Base-by-base conservation (phyloP, 1,140 invertebrate genomes). In the Sarcophaga peregrina region DNA sequence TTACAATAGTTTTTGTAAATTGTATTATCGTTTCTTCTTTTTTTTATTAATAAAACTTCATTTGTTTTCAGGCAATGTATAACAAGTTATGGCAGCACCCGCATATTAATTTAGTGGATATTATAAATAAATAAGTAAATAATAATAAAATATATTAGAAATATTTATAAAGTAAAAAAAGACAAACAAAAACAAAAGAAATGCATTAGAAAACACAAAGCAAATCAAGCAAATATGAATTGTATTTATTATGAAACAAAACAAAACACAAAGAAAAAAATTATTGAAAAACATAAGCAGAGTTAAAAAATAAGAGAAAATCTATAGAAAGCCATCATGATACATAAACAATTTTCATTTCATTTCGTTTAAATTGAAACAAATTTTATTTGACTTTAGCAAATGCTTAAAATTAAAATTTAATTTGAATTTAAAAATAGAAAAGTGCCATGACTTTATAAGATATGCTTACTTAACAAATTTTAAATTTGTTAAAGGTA, bases 31-130 rank as follows among this genome's bases (percentile, higher is more conserved):
- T 85, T 87, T 83, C n/a, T n/a, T n/a, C n/a, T 74, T 74, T 74
- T 74, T 74, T 25, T 74, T 25, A 54, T n/a, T n/a, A 74, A 74
- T 74, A 74, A 37, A 37, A 37, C 25, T 37, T 37, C 1, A 17
- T 48, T 17, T 37, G 58, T 50, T 84, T 84, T n/a, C 85, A 89
- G 88, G 88, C 85, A 89, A 89, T 85, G 87, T 89, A 88, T 89
- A 89, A 89, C 88, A 87, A 87, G 88, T 74, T 85, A 86, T 87
- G 75, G 47, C 75, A 50, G 75, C 75, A 50, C 75, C 75, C 17
- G 75, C 75, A 20, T 78, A 78, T 50, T 76, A 86, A 86, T 81
- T 84, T 86, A 86, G 88, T 37, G 25, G 4, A 37, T 37, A 37
- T 37, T 37, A 37, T 37, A 37, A 37, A 37, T 37, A 37, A 37